A percentile compares a stretch with the other conserved stretches of the same genome.
phyloP scores from a whole-genome alignment of 2,113 vertebrate genomes.

The Sardina pilchardus region DNA sequence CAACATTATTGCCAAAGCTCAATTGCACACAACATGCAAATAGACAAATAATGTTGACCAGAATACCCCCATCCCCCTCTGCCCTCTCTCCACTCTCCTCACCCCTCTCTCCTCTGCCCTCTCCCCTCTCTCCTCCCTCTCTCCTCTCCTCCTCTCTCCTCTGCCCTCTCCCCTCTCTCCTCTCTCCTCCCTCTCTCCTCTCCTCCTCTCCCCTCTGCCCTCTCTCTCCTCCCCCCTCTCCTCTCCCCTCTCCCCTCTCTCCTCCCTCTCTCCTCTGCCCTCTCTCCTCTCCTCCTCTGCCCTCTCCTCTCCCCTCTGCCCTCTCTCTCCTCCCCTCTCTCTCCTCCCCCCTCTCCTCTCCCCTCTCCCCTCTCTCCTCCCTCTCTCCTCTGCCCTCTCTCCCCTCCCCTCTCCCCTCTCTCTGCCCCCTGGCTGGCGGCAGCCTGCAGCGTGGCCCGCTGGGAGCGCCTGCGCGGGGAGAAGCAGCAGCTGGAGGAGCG shows the following conservation, averaged over 20 bases:
- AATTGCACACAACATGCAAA: too few relatives aligned
- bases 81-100: neutral
- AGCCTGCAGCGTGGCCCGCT: slow-evolving; percentile 81
- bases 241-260: neutral
- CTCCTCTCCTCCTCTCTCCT: neutral
- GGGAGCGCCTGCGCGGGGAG: slow-evolving; percentile 86
- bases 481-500: slow-evolving; percentile 83
- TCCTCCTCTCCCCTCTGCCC: neutral
- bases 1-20: too few relatives aligned
- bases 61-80: neutral
- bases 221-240: slow-evolving; percentile 8
- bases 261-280: slow-evolving; percentile 8
- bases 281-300: neutral
- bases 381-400: neutral
- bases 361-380: neutral
- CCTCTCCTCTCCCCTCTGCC: neutral
- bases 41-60: too few relatives aligned
- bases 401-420: neutral
- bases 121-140: neutral
- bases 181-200: neutral
- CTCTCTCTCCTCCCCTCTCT: neutral
- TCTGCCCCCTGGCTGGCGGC: too few relatives aligned
- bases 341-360: neutral
- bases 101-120: neutral
- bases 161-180: too few relatives aligned